Evolutionary conservation across 1,140 invertebrate species (phyloP), one percentile per base, ranked within the genome.

Genomic region (Megalopta genalis): DNA sequence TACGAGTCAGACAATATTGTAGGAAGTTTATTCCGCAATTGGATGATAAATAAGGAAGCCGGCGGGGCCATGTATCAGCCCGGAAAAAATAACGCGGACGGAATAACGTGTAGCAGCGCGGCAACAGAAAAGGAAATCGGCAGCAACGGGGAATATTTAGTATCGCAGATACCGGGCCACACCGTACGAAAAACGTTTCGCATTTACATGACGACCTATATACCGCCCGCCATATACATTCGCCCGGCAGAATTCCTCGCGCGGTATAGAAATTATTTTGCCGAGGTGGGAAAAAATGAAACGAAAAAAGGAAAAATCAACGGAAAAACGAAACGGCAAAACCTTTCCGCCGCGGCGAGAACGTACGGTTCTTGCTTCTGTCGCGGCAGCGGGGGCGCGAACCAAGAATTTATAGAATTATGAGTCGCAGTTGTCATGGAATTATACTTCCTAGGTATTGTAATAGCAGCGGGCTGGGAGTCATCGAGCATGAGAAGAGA

Each of bases 361-460:
- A 46, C 42, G 49, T 54, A 54, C 49, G 16, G 49, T 54, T 54
- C 49, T 54, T 18, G 49, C 49, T 2, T 54, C 21, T 21, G 49
- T 21, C 21, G 21, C 16, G 49, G 49, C 16, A 16, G 49, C 21
- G 49, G 49, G 12, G 49, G 49, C 49, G 16, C 16, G 21, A 63
- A 37, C 60, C 27, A 37, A 21, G 27, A 63, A 63, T 63, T 63
- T 63, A 37, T 54, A 1, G 46, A 78, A 64, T 64, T 62, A 81
- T 72, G 63, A 77, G 62, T 60, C 62, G 21, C 21, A 57, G 77
- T 62, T 60, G 78, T 25, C 80, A 78, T 79, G 66, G 75, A 86
- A 85, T 85, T 78, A 68, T 85, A 66, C 66, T 82, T 71, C 79
- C 77, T 70, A 37, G 49, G 70, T 23, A 25, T 52, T 80, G 68